Percentiles rank a stretch among this genome's conserved stretches.
These are phyloP conservation scores for Amiota mariae DNA, from an alignment of 2,888 invertebrate species.

Conservation along the genomic window DNA sequence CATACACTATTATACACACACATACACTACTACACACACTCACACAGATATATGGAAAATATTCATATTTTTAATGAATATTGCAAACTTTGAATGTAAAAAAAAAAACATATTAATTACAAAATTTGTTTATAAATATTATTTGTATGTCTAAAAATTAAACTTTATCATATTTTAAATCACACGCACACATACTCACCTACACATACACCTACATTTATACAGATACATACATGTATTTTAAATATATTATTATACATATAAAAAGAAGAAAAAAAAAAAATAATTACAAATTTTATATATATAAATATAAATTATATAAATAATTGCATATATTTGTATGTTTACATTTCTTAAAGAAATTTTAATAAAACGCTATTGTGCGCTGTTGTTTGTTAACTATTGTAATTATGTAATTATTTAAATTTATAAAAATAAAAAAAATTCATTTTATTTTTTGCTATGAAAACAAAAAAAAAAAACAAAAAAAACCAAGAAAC, in stretches of 20 bases:
- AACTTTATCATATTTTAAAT: background rate
- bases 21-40: conserved; percentile 23
- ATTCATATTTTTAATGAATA: conserved; percentile 32
- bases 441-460: conserved; percentile 50
- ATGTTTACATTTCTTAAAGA: conserved; percentile 72
- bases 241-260: no score
- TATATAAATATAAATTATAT: conserved; percentile 37
- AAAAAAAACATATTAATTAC: background rate
- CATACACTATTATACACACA: conserved; percentile 2
- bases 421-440: conserved; percentile 54
- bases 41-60: background rate
- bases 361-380: conserved; percentile 71
- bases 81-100: conserved; percentile 25
- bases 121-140: conserved; percentile 1
- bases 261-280: background rate
- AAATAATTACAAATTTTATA: background rate
- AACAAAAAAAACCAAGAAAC: conserved; percentile 36
- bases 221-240: conserved; percentile 40
- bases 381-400: conserved; percentile 69
- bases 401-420: conserved; percentile 60
- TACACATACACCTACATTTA: conserved; percentile 36
- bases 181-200: conserved; percentile 24
- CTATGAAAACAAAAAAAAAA: conserved; percentile 57
- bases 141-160: conserved; percentile 23
- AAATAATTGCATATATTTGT: conserved; percentile 50